phyloP scores from a whole-genome alignment of 2,797 vertebrate genomes.

The Labroides dimidiatus region DNA sequence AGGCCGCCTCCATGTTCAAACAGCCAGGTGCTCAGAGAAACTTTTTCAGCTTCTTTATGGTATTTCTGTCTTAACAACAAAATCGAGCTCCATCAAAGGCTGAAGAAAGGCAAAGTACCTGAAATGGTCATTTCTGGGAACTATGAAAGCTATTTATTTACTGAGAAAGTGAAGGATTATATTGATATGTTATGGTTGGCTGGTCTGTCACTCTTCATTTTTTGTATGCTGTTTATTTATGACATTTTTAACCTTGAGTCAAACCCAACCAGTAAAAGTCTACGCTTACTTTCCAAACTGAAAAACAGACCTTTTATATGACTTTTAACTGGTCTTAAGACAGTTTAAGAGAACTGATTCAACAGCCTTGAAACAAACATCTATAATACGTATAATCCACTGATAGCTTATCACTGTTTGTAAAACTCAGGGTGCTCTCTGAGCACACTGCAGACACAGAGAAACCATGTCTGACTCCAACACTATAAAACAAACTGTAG shows the following conservation, averaged over 20 bases:
- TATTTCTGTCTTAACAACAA: neutral
- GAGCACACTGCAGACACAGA: slow-evolving; percentile 43
- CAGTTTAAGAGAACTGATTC: slow-evolving; percentile 13
- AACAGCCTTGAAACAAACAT: slow-evolving; percentile 16
- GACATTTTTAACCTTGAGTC: neutral
- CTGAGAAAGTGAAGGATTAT: no score
- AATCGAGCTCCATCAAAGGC: neutral
- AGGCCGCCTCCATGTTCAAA: slow-evolving; percentile 11
- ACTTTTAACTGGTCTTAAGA: slow-evolving; percentile 11
- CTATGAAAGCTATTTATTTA: no score
- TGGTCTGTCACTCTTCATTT: no score
- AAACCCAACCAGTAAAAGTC: slow-evolving; percentile 2
- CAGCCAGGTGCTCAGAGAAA: slow-evolving; percentile 8
- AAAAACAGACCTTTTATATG: neutral
- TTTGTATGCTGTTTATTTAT: no score
- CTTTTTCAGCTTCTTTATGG: neutral
- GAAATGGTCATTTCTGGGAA: no score
- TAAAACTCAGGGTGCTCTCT: slow-evolving; percentile 33
- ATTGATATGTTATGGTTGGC: no score
- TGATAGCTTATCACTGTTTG: slow-evolving; percentile 15
- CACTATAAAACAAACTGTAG: slow-evolving; percentile 47
- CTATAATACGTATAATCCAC: slow-evolving; percentile 19
- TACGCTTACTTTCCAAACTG: neutral
- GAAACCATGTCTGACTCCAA: slow-evolving; percentile 44
- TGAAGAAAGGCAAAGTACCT: neutral